phyloP scores from a whole-genome alignment of 2,888 invertebrate species.

The Drosophila rubida region DNA sequence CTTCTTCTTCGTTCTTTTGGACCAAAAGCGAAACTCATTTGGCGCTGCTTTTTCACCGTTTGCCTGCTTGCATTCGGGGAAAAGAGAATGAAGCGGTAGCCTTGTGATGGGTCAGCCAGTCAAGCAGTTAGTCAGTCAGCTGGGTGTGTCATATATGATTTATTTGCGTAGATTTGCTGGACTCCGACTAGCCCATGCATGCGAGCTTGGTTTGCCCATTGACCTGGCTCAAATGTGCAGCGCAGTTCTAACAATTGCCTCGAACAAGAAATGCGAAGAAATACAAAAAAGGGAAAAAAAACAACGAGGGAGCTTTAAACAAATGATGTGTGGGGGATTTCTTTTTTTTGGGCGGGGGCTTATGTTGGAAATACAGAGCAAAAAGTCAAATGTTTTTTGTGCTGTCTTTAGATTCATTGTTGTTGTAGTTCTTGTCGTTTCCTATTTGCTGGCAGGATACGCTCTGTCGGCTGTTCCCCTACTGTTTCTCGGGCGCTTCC shows the following conservation, averaged over 20 bases:
- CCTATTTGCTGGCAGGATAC: slow-evolving; percentile 60
- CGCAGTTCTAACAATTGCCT: slow-evolving; percentile 28
- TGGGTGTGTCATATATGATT: slow-evolving; percentile 38
- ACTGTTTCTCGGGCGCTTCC: slow-evolving; percentile 11
- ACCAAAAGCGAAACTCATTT: slow-evolving; percentile 64
- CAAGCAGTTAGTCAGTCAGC: slow-evolving; percentile 1
- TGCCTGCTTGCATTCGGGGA: no score
- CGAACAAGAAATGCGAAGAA: slow-evolving; percentile 8
- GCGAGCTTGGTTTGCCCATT: slow-evolving; percentile 27
- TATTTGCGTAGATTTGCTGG: slow-evolving; percentile 13
- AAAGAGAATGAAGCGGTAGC: background rate
- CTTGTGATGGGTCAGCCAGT: background rate
- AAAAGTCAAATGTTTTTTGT: slow-evolving; percentile 52
- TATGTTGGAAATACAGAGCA: slow-evolving; percentile 44
- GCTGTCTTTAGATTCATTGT: slow-evolving; percentile 22
- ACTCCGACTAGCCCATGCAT: slow-evolving; percentile 8
- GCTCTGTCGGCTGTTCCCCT: slow-evolving; percentile 38
- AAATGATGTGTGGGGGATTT: slow-evolving; percentile 38
- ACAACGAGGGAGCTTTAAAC: slow-evolving; percentile 45
- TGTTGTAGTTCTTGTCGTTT: slow-evolving; percentile 48
- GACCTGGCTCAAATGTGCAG: slow-evolving; percentile 46
- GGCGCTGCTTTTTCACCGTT: background rate
- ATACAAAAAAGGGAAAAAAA: background rate
- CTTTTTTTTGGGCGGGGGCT: background rate
- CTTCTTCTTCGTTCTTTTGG: slow-evolving; percentile 10